Evolutionary conservation across 2,113 vertebrate genomes (phyloP).

Genomic region (Colius striatus): DNA sequence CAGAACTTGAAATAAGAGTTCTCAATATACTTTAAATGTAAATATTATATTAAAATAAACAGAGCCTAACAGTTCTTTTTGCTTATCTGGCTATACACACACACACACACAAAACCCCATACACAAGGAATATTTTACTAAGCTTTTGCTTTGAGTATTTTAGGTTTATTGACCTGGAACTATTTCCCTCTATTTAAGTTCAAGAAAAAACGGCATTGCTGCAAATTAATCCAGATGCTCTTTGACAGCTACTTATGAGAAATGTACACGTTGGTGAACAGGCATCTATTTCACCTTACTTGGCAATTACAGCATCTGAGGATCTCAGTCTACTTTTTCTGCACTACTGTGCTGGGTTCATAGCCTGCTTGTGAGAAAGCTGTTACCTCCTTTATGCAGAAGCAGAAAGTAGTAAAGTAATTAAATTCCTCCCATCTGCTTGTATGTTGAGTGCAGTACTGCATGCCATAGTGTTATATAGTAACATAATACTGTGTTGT

Average conservation of each 20-base stretch:
- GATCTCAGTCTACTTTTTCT: background rate
- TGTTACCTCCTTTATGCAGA: background rate
- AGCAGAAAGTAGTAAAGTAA: background rate
- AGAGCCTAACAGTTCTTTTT: background rate
- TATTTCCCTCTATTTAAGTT: background rate
- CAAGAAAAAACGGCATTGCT: background rate
- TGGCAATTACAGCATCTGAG: background rate
- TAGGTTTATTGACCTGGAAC: background rate
- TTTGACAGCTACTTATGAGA: background rate
- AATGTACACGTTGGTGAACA: background rate
- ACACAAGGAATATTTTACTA: background rate
- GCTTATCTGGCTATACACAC: background rate
- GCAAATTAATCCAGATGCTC: background rate
- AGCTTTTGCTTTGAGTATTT: background rate
- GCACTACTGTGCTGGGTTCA: background rate
- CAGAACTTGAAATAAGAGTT: background rate
- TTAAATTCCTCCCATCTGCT: conserved; percentile 3
- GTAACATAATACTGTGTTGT: background rate
- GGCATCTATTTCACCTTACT: background rate
- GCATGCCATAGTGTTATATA: background rate
- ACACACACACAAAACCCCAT: background rate
- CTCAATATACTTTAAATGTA: background rate
- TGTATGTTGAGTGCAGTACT: background rate
- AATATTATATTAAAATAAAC: background rate
- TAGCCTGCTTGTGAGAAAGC: background rate